Conservation (phyloP, 2,888 invertebrate species). For the Metalampra italica region DNA sequence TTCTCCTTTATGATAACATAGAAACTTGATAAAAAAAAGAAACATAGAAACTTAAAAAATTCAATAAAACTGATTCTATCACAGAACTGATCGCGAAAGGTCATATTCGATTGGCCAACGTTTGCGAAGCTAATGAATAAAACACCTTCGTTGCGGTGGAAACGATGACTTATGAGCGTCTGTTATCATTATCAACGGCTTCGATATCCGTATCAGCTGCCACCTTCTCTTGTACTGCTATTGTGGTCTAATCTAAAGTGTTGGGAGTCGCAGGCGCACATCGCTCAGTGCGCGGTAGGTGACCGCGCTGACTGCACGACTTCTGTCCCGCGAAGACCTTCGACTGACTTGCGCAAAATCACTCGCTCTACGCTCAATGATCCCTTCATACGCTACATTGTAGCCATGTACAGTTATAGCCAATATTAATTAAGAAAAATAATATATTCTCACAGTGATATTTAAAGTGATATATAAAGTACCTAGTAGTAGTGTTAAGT, state of each 20-base stretch:
- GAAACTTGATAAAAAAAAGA: too few species aligned
- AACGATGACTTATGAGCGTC: not conserved
- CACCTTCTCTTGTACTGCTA: not conserved
- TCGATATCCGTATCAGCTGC: not conserved
- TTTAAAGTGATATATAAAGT: conserved; percentile 29
- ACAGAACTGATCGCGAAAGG: too few species aligned
- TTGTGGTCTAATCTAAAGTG: not conserved
- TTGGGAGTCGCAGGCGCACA: not conserved
- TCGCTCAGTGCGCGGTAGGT: conserved; percentile 33
- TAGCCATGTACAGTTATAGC: conserved; percentile 32
- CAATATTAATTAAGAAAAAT: conserved; percentile 14
- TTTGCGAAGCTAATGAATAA: too few species aligned
- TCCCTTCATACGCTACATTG: conserved; percentile 21
- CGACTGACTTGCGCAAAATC: conserved; percentile 19
- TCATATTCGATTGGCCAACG: too few species aligned
- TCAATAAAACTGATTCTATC: too few species aligned
- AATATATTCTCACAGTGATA: conserved; percentile 20
- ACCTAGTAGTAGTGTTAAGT: conserved; percentile 19
- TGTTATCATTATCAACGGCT: conserved; percentile 2
- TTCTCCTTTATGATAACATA: too few species aligned
- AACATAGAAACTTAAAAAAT: too few species aligned
- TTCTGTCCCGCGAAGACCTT: conserved; percentile 20
- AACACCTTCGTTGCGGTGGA: too few species aligned
- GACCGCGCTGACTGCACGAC: conserved; percentile 37
- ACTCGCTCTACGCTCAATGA: conserved; percentile 27